These are phyloP conservation scores for Tenebrio molitor DNA, from an alignment of 1,140 invertebrate genomes.

Conservation along the genomic window DNA sequence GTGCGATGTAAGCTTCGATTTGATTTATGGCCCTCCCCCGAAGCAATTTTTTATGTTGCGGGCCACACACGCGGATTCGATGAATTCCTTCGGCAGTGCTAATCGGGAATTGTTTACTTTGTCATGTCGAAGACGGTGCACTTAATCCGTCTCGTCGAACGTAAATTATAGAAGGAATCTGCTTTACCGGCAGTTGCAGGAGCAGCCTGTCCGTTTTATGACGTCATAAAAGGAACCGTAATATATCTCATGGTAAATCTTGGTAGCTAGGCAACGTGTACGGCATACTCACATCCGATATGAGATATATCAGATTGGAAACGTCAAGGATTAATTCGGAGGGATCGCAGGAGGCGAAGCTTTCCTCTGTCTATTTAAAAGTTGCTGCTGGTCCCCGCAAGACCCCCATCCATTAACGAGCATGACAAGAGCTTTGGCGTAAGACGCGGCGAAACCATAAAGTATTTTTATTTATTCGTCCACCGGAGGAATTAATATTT, in stretches of 20 bases:
- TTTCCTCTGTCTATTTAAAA: too few species aligned
- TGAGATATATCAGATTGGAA: slow-evolving; percentile 25
- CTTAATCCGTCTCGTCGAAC: slow-evolving; percentile 8
- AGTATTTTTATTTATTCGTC: slow-evolving; percentile 20
- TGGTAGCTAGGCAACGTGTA: slow-evolving; percentile 30
- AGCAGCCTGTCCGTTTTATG: slow-evolving; percentile 34
- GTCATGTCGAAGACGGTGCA: slow-evolving; percentile 3
- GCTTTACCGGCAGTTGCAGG: slow-evolving; percentile 30
- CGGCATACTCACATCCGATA: slow-evolving; percentile 27
- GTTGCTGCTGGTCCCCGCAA: slow-evolving; percentile 7
- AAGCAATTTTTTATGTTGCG: too few species aligned
- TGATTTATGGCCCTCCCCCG: too few species aligned
- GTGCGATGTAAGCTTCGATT: too few species aligned
- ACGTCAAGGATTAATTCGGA: slow-evolving; percentile 1
- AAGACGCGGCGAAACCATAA: slow-evolving; percentile 4
- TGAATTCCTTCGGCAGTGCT: not conserved
- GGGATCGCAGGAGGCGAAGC: not conserved
- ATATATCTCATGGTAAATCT: slow-evolving; percentile 40
- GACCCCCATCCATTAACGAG: slow-evolving; percentile 18
- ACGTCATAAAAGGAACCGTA: slow-evolving; percentile 40
- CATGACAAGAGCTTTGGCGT: slow-evolving; percentile 8
- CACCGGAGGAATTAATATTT: slow-evolving; percentile 36
- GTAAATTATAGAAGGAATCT: slow-evolving; percentile 24
- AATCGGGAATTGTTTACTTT: slow-evolving; percentile 23
- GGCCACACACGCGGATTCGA: too few species aligned